Base-by-base conservation (phyloP, 1,140 invertebrate species). In the Mizuhopecten yessoensis region DNA sequence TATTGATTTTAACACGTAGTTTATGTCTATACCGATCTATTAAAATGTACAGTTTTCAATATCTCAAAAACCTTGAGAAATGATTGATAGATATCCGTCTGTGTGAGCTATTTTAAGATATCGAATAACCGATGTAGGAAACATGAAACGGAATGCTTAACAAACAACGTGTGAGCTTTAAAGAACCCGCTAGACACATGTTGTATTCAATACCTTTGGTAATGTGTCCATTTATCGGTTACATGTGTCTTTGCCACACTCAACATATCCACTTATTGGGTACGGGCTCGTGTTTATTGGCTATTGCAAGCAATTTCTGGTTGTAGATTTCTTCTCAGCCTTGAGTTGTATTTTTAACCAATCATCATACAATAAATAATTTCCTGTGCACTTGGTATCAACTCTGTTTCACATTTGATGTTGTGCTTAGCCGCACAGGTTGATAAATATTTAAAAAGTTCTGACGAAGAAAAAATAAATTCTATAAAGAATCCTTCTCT, bases 371-470 rank as follows among this genome's bases (percentile, higher is more conserved):
- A 49, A 49, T 49, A 49, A 49, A 75, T 29, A 75, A 75, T 29
- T 75, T 75, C 57, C 57, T 75, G 57, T 75, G 57, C 57, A 75
- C 57, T 75, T 75, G 17, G 57, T 29, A 75, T 13, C 36, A 39
- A 39, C 36, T 7, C 13, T 39, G 5, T 13, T 13, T 13, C n/a
- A 75, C 23, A n/a, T 75, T 75, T 75, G 57, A 75, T 75, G 57
- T 17, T 5, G 57, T 29, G n/a, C 23, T 75, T n/a, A 29, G 5
- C 17, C 57, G 29, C 57, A 29, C n/a, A 2, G 1, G 57, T 75
- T n/a, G 57, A 75, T 75, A n/a, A 75, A 75, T 75, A 75, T 75
- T 75, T 75, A 75, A 75, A 0, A 75, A 75, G 57, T 29, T 75
- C 29, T 75, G 57, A 75, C 57, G 57, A 75, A 75, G 57, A 75